These are phyloP conservation scores for Lithobates sylvaticus DNA, from an alignment of 2,797 vertebrate genomes.

Conservation along the genomic window DNA sequence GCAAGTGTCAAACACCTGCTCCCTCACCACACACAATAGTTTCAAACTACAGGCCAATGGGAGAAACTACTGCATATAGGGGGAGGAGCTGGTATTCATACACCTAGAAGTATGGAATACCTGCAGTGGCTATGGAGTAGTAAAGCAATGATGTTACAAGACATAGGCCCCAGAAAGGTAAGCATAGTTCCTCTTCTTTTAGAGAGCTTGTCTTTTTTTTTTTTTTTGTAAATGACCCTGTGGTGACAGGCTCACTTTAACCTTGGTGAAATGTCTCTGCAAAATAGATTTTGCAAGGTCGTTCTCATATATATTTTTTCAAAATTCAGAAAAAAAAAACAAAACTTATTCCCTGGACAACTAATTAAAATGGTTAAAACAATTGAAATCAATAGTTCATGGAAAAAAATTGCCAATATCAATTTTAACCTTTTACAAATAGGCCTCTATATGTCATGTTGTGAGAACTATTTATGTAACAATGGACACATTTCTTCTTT, in stretches of 20 bases:
- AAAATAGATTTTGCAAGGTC: neutral
- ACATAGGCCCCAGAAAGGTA: too few relatives aligned
- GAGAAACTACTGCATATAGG: too few relatives aligned
- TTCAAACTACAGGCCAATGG: too few relatives aligned
- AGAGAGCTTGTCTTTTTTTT: too few relatives aligned
- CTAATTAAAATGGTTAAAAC: neutral
- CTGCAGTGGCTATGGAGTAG: too few relatives aligned
- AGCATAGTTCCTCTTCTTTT: too few relatives aligned
- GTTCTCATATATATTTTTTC: neutral
- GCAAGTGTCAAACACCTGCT: too few relatives aligned
- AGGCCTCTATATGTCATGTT: neutral
- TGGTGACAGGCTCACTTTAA: neutral
- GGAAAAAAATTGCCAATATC: neutral
- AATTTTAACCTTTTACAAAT: neutral
- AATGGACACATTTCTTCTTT: neutral
- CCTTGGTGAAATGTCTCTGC: too few relatives aligned
- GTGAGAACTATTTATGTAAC: neutral
- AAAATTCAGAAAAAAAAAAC: neutral
- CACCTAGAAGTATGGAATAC: too few relatives aligned
- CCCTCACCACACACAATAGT: too few relatives aligned
- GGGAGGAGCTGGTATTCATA: too few relatives aligned
- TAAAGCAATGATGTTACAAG: too few relatives aligned
- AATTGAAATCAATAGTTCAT: neutral
- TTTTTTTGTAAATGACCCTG: neutral
- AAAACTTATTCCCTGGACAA: neutral